These are phyloP conservation scores for Euwallacea similis DNA, from an alignment of 1,140 invertebrate species.

Conservation along the genomic window DNA sequence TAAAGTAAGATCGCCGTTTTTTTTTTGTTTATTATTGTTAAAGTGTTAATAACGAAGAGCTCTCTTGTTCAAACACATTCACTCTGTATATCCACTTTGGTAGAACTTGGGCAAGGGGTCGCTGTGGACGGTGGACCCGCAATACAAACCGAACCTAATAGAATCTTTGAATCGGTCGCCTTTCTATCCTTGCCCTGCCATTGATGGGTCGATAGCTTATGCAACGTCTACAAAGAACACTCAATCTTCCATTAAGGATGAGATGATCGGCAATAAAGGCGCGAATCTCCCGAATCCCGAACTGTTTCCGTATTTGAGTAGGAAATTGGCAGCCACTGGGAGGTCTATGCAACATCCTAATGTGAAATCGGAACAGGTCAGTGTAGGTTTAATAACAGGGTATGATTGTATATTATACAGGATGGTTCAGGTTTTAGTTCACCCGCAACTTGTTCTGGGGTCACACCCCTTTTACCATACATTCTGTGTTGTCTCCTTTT, in stretches of 20 bases:
- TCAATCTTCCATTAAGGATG: conserved; percentile 22
- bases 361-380: conserved; percentile 1
- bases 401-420: background rate
- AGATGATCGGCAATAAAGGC: conserved; percentile 43
- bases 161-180: conserved; percentile 83
- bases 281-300: conserved; percentile 66
- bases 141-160: conserved; percentile 81
- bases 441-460: too few relatives aligned
- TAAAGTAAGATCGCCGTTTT: conserved; percentile 29
- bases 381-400: conserved; percentile 30
- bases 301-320: conserved; percentile 77
- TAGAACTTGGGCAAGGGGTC: conserved; percentile 92
- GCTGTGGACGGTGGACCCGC: conserved; percentile 91
- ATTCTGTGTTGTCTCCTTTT: too few relatives aligned
- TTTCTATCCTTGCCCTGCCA: conserved; percentile 69
- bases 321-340: conserved; percentile 59
- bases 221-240: conserved; percentile 25
- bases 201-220: conserved; percentile 53
- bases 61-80: background rate
- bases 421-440: too few relatives aligned
- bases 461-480: too few relatives aligned
- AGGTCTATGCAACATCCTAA: conserved; percentile 20
- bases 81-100: background rate
- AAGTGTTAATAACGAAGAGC: background rate
- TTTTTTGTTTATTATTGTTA: conserved; percentile 18